Evolutionary conservation across 2,888 invertebrate genomes (phyloP), one percentile per base, ranked within the genome.

Genomic region (Euzophera pinguis): DNA sequence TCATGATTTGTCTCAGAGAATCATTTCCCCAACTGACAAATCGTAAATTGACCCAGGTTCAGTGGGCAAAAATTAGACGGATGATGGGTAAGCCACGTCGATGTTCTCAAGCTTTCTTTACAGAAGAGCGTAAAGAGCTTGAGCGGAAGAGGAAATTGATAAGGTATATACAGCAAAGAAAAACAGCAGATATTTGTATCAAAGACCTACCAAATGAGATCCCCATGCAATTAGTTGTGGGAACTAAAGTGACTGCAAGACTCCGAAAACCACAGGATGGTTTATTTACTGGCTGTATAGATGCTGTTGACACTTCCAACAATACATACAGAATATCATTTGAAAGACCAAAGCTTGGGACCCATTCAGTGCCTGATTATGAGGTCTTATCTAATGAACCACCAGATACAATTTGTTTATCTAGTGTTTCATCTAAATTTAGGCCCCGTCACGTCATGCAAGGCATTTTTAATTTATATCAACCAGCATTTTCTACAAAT

Each of bases 31-130:
- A 96, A 69, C 84, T 99, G 54, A 95, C 96, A 75, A 95, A 96
- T 22, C 92, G 95, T 6, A 94, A 94, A 69, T 81, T 99, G 56
- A 95, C 96, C 1, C 93, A 98, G 65, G 93, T 95, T 2, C 98
- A 99, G 76, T 99, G 99, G 99, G 95, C 97, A 50, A 97, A 97
- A 82, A 96, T 99, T 54, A 92, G 99, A 52, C 90, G 98, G 59
- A 94, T 98, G 91, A 98, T 99, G 97, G 99, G 99, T 0, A 99
- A 99, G 74, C 99, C 99, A 0, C 90, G 99, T 47, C 92, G 99
- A 72, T 99, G 96, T 81, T 98, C 98, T 0, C 95, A 95, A 74
- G 95, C 97, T 0, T 99, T 99, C 80, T 99, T 99, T 83, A 94
- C 95, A 61, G 99, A 99, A 85, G 99, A 99, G 81, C 91, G 99